phyloP scores from a whole-genome alignment of 2,797 vertebrate species.

The Trematocara caparti region DNA sequence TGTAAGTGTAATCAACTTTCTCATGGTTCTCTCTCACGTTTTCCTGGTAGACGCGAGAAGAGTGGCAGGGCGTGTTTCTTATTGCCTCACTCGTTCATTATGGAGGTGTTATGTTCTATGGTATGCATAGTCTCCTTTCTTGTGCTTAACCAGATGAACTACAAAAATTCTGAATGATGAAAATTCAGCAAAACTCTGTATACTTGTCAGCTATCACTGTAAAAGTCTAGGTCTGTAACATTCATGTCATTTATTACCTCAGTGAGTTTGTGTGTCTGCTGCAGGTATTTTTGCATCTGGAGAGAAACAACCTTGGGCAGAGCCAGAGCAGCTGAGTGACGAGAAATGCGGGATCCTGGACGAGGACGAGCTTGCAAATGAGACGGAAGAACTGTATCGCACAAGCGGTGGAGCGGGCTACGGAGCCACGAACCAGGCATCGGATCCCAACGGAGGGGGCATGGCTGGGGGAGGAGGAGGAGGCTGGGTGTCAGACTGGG shows the following conservation, averaged over 20 bases:
- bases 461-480: slow-evolving; percentile 51
- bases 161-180: neutral
- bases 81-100: slow-evolving; percentile 92
- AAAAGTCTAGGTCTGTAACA: neutral
- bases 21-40: neutral
- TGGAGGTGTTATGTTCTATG: slow-evolving; percentile 90
- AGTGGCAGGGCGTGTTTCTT: slow-evolving; percentile 88
- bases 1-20: neutral
- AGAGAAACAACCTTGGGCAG: slow-evolving; percentile 94
- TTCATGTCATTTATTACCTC: neutral
- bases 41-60: slow-evolving; percentile 72
- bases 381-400: slow-evolving; percentile 77
- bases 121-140: slow-evolving; percentile 55
- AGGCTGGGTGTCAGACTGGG: slow-evolving; percentile 76
- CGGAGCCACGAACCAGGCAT: slow-evolving; percentile 66
- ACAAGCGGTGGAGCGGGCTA: slow-evolving; percentile 56
- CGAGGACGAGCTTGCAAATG: slow-evolving; percentile 77
- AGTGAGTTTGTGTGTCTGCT: neutral
- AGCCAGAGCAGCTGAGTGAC: slow-evolving; percentile 86
- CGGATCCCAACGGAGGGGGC: slow-evolving; percentile 66
- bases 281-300: slow-evolving; percentile 90
- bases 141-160: neutral
- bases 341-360: slow-evolving; percentile 86
- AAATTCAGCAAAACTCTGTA: neutral
- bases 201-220: neutral